Base-by-base conservation (phyloP, 2,797 vertebrate species). In the Danionella dracula region DNA sequence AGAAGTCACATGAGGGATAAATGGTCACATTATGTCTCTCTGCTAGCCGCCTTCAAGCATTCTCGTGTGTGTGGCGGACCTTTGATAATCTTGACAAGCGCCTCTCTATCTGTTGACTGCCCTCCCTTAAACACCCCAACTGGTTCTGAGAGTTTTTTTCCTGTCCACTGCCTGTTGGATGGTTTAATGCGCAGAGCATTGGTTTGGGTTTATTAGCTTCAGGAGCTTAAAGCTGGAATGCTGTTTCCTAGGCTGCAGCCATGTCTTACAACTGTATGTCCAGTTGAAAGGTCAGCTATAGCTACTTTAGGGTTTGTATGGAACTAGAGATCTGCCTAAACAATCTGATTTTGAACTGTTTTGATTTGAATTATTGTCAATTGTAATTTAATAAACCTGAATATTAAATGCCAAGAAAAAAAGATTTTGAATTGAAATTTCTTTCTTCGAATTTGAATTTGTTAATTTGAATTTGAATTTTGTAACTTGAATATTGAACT, bases 1-100 rank as follows among this genome's bases (percentile, higher is more conserved):
- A 19, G 1, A 41, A 80, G 70, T 82, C 76, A 82, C 79, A 79
- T 77, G 77, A 76, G 72, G 62, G 66, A 71, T 77, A 75, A 82
- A 82, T 71, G 69, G 74, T 16, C 40, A 56, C 66, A 71, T 78
- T 76, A 72, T 78, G 48, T 67, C 50, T 59, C 57, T 45, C 66
- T 67, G 70, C 59, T 71, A 71, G 73, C 51, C 51, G 55, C 75
- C 79, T 76, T 70, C 75, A 73, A 71, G 69, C 73, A 74, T 76
- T 81, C 74, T 72, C 68, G 31, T 64, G 44, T 68, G 66, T 78
- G 66, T 81, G 63, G 75, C 61, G 70, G 66, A 55, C 61, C 72
- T 79, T 79, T 81, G 76, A 79, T 76, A 66, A 73, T 55, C 50
- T 44, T 68, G 72, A 79, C 77, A 79, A 79, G 73, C 38, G 20